Evolutionary conservation across 2,113 vertebrate species (phyloP), one percentile per base, ranked within the genome.

Genomic region (Pontoporia blainvillei): DNA sequence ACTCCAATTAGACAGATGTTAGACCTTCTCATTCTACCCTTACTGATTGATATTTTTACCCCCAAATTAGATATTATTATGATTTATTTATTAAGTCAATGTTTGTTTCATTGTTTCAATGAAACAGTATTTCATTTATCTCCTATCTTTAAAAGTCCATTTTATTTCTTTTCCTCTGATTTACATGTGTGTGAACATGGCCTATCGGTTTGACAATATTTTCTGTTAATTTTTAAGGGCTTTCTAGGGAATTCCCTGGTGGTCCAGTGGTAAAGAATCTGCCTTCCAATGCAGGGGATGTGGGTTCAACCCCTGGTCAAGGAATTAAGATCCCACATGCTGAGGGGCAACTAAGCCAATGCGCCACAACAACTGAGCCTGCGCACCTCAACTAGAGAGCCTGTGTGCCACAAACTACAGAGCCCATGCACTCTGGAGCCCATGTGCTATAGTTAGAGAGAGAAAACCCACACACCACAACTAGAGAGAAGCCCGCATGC

Each of bases 151-250:
- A 83, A 61, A 61, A 73, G 13, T 82, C 49, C 83, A 29, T 61
- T 71, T 12, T 25, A 62, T 91, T 94, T 92, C 36, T 94, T 96
- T 92, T 78, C 52, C 41, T 62, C 27, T 83, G 57, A 89, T 75
- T 84, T 73, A 8, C 20, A 69, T 72, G 25, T 67, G 5, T n/a
- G 44, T 67, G 62, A 86, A 93, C 49, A 46, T 31, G 31, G 23
- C 39, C 1, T 8, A 59, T 67, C 73, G 31, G 36, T 31, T 72
- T 86, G 54, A 72, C 39, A 31, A 23, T 54, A 86, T 41, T 71
- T 71, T 61, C 27, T 41, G 61, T 86, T 89, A 75, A 94, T 59
- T 71, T 90, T 95, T 91, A 72, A 91, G 23, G n/a, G 21, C 44
- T 75, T 71, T 86, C 52, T 81, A 39, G 52, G 52, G 15, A 52